Evolutionary conservation across 1,140 invertebrate species (phyloP).

Genomic region (Lutraria rhynchaena): DNA sequence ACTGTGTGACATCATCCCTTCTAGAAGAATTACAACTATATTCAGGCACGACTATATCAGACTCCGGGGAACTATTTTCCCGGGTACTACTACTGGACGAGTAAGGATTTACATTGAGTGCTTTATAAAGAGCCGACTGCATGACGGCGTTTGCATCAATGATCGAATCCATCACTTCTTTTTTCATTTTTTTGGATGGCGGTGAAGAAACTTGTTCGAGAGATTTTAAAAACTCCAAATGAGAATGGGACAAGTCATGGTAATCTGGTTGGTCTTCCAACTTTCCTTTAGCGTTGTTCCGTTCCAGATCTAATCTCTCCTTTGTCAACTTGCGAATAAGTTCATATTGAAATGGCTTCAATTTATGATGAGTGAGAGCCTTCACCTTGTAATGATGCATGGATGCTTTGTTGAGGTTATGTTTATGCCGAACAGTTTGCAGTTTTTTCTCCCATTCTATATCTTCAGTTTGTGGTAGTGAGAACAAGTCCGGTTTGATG

Average conservation of each 20-base stretch:
- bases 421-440: constrained; percentile 77
- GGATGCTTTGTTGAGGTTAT: constrained; percentile 72
- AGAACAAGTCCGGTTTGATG: constrained; percentile 42
- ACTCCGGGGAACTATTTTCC: constrained; percentile 36
- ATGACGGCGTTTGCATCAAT: constrained; percentile 30
- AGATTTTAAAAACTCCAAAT: constrained; percentile 10
- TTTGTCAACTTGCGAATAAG: constrained; percentile 80
- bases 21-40: not conserved
- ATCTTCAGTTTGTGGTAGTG: constrained; percentile 24
- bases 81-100: not conserved
- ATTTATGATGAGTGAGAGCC: constrained; percentile 63
- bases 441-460: constrained; percentile 69
- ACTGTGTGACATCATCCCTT: not conserved
- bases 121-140: constrained; percentile 38
- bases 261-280: constrained; percentile 5
- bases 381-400: constrained; percentile 60
- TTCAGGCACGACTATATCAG: constrained; percentile 35
- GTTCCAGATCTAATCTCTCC: constrained; percentile 80
- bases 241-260: constrained; percentile 6
- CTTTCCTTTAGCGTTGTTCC: constrained; percentile 48
- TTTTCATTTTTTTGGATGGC: constrained; percentile 36
- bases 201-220: not conserved
- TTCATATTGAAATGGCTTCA: constrained; percentile 80
- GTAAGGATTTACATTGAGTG: constrained; percentile 52
- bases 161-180: constrained; percentile 12